Percentiles rank a stretch among this genome's conserved stretches.
Conservation (phyloP, 2,113 vertebrate species). For the Neofelis nebulosa region DNA sequence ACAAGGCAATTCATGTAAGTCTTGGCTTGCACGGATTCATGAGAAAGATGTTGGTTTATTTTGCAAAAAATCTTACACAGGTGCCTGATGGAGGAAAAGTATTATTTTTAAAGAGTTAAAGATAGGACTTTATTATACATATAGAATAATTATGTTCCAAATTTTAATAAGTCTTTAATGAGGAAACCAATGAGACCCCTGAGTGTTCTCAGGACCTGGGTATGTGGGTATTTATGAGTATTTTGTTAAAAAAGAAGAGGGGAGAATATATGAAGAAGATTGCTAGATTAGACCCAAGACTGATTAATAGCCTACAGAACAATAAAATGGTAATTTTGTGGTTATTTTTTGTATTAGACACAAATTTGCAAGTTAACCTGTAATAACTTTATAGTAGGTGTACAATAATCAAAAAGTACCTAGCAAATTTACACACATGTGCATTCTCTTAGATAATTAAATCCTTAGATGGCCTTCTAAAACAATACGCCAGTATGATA, state of each 20-base stretch:
- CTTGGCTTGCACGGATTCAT: neutral
- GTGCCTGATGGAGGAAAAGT: neutral
- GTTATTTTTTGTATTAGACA: neutral
- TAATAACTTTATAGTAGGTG: neutral
- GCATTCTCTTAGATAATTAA: neutral
- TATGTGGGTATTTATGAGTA: neutral
- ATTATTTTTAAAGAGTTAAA: slow-evolving; percentile 20
- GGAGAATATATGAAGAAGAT: neutral
- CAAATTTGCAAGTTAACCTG: neutral
- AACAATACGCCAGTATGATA: neutral
- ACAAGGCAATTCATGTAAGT: neutral
- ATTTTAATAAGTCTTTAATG: neutral
- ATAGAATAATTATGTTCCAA: neutral
- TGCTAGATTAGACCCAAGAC: neutral
- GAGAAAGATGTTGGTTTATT: neutral
- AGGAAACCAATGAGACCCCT: neutral
- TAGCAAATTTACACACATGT: neutral
- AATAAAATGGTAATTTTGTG: neutral
- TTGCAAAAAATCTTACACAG: neutral
- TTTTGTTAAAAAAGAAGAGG: neutral
- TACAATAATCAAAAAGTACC: neutral
- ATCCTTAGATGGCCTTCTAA: neutral
- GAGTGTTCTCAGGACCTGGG: neutral
- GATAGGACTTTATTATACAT: neutral
- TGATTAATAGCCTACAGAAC: neutral